Percentiles rank a stretch among this genome's conserved stretches.
These are phyloP conservation scores for Sinella curviseta DNA, from an alignment of 1,140 invertebrate species.

Conservation along the genomic window DNA sequence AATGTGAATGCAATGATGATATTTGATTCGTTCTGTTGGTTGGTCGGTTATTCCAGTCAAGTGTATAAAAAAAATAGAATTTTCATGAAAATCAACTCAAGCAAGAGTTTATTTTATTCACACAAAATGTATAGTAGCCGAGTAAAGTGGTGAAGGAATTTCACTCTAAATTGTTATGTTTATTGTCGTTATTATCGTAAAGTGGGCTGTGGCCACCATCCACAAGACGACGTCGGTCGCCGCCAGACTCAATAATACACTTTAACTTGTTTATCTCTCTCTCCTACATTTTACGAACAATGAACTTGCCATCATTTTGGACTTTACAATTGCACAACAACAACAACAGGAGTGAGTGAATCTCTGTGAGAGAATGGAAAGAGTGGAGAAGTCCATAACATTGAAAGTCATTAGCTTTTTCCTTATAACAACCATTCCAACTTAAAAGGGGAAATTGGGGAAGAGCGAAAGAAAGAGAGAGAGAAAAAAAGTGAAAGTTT, in stretches of 20 bases:
- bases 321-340: too few species aligned
- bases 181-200: constrained; percentile 19
- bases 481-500: background rate
- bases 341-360: too few species aligned
- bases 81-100: background rate
- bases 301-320: constrained; percentile 8
- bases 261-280: too few species aligned
- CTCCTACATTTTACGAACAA: too few species aligned
- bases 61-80: too few species aligned
- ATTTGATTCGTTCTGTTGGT: background rate
- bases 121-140: background rate
- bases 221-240: background rate
- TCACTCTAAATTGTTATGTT: constrained; percentile 13
- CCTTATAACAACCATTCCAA: background rate
- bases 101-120: background rate
- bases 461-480: too few species aligned
- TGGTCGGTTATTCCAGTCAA: background rate
- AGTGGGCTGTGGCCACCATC: constrained; percentile 12
- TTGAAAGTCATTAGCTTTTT: background rate
- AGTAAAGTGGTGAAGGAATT: background rate
- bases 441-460: background rate
- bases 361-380: too few species aligned
- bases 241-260: background rate
- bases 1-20: too few species aligned
- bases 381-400: background rate